Evolutionary conservation across 2,888 invertebrate species (phyloP), one percentile per base, ranked within the genome.

Genomic region (Meganola albula): DNA sequence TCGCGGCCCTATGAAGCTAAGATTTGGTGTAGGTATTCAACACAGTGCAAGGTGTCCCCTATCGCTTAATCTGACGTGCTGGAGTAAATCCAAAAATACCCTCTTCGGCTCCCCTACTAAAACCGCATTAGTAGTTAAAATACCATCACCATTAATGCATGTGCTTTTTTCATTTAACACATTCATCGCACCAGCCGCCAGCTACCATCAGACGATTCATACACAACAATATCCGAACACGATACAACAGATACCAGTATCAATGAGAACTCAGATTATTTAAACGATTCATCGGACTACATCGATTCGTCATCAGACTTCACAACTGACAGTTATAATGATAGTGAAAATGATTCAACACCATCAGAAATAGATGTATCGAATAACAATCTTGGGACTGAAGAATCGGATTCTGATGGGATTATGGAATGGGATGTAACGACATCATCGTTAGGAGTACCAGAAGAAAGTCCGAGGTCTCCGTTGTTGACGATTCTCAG

Each of bases 231-330:
- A 31, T 77, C 77, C 0, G 78, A 73, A 36, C 46, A 70, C 28
- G 77, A 61, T 7, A 82, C 82, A 0, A 53, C 71, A 0, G 82
- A 83, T 31, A 80, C 78, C 0, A 78, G 77, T 23, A 59, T 79
- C 1, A 3, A 54, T 10, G 24, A 32, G 10, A n/a, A 12, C 27
- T 2, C 4, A 7, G 27, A 31, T 2, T 8, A 16, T 1, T 9
- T 21, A 0, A 8, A 18, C 11, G 5, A 18, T 3, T 16, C 29
- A 10, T 18, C 10, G 1, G 24, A 2, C 0, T 12, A n/a, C 33
- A 33, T 8, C 4, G 12, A 3, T 37, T 31, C 0, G 18, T 20
- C 0, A 10, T 8, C 1, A n/a, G 28, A 31, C 3, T 27, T 41
- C 0, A n/a, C 14, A 0, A 21, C 48, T 1, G 27, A 31, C 24